Evolutionary conservation across 1,140 invertebrate species (phyloP).

Genomic region (Micrasema minimum): DNA sequence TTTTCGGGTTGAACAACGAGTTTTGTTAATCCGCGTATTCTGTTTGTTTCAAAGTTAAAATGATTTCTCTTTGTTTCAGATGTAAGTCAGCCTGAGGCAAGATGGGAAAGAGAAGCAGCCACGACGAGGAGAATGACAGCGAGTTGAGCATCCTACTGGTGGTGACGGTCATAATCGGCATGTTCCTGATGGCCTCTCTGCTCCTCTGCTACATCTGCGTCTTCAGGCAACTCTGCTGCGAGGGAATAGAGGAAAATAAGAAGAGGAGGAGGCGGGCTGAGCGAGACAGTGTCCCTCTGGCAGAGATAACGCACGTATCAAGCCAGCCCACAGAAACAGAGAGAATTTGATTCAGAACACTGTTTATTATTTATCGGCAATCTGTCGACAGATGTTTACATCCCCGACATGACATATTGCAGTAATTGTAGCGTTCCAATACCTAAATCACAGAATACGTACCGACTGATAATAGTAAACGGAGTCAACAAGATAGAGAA

Average conservation of each 20-base stretch:
- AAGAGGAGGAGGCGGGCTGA: conserved; percentile 56
- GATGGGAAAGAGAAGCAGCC: conserved; percentile 40
- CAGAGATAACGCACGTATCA: conserved; percentile 65
- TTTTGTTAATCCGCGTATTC: no score
- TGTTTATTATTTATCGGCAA: neutral
- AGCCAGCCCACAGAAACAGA: conserved; percentile 67
- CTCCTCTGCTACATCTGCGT: conserved; percentile 69
- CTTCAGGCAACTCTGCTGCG: conserved; percentile 65
- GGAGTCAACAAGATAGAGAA: no score
- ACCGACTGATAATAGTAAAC: no score
- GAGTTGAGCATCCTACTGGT: conserved; percentile 65
- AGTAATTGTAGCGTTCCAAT: no score
- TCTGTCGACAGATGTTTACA: no score
- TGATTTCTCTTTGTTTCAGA: neutral
- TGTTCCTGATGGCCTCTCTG: conserved; percentile 65
- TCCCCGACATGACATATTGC: no score
- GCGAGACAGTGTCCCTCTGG: conserved; percentile 64
- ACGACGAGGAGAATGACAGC: conserved; percentile 60
- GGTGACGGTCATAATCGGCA: conserved; percentile 66
- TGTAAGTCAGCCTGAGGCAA: neutral
- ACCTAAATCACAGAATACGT: no score
- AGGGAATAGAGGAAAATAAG: conserved; percentile 59
- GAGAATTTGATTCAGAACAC: conserved; percentile 54
- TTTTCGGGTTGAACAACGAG: no score
- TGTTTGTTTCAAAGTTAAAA: no score